Base-by-base conservation (phyloP, 2,113 vertebrate species). In the Anoura caudifer region DNA sequence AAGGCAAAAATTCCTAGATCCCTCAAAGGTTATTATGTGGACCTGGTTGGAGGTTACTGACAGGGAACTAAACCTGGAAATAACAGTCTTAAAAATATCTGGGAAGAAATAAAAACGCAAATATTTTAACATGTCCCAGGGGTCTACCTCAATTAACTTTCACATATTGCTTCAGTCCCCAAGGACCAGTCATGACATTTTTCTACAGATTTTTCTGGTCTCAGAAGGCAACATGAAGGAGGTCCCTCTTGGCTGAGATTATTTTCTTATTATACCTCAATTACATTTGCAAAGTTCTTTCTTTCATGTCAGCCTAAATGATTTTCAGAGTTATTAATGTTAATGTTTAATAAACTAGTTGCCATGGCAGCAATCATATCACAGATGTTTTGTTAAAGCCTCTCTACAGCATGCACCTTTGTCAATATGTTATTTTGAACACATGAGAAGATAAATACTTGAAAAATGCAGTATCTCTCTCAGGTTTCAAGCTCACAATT, bases 281-380 rank as follows among this genome's bases (percentile, higher is more conserved):
- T 97, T 97, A 96, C n/a, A 72, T 92, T 91, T 96, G 81, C 89
- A 95, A 97, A 96, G 82, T 91, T 91, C 61, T 91, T 96, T 76
- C 61, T 94, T 96, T 96, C 50, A 89, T 77, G 91, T 61, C 83
- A 95, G 67, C 61, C 82, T 97, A 96, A 94, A 90, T 96, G 95
- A 41, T 92, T 97, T 94, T 77, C 2, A 41, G 89, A 96, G 93
- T 96, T 97, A 96, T 94, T 98, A 97, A 95, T 97, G 97, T 97
- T 97, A 97, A 96, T 96, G 95, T 97, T 98, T 97, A 98, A 97
- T 98, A 97, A 97, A 95, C 56, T 87, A 79, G 97, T 98, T 96
- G 31, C 91, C 67, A 96, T 96, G 52, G 95, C 70, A 96, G 94
- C 94, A 75, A 59, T 84, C 94, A 69, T 77, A 96, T 96, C 96